Evolutionary conservation across 2,113 vertebrate species (phyloP).

Genomic region (Eptatretus burgeri): DNA sequence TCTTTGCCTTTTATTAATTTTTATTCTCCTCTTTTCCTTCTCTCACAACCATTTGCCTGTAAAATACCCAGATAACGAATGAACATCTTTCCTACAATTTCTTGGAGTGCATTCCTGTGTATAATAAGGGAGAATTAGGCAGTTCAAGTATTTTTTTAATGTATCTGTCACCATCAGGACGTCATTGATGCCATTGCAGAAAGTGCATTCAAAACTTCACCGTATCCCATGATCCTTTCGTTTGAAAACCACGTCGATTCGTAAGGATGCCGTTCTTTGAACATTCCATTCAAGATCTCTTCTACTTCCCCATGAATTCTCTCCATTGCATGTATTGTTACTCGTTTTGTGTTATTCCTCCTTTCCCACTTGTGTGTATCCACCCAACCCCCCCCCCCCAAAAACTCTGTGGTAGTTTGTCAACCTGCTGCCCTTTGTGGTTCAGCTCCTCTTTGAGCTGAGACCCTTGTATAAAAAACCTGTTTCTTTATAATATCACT

Average conservation of each 20-base stretch:
- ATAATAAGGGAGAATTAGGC: not conserved
- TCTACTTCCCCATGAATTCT: not conserved
- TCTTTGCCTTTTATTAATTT: not conserved
- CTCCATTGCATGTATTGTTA: not conserved
- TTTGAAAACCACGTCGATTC: constrained; percentile 96
- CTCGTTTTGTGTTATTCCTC: not conserved
- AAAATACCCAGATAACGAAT: not conserved
- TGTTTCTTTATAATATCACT: too few species aligned
- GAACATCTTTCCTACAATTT: not conserved
- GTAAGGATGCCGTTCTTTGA: constrained; percentile 22
- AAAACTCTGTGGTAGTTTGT: not conserved
- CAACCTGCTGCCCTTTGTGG: too few species aligned
- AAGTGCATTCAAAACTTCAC: constrained; percentile 86
- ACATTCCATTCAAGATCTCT: not conserved
- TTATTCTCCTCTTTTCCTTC: not conserved
- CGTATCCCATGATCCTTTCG: constrained; percentile 61
- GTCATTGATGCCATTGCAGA: constrained; percentile 86
- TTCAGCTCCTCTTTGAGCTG: too few species aligned
- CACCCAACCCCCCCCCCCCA: not conserved
- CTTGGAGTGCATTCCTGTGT: not conserved
- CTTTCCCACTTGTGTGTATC: not conserved
- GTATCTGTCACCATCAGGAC: constrained; percentile 27
- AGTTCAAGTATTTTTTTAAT: not conserved
- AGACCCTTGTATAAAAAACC: too few species aligned
- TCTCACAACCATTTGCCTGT: not conserved